Evolutionary conservation across 2,797 vertebrate genomes (phyloP), one percentile per base, ranked within the genome.

Genomic region (Huso huso): DNA sequence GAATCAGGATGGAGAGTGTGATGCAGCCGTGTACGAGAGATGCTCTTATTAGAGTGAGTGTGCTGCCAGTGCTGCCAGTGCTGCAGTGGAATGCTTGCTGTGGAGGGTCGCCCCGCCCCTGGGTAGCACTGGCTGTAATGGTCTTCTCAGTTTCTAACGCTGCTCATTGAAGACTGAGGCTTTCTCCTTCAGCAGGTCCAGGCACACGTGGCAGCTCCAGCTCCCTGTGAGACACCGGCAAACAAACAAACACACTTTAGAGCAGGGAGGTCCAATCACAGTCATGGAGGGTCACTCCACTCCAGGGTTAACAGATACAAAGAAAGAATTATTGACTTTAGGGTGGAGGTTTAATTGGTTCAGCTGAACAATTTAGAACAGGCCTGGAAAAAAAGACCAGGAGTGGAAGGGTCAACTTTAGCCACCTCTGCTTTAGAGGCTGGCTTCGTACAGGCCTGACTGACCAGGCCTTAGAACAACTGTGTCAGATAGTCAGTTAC

Each of bases 141-240:
- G 15, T 37, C 37, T 15, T 48, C 51, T 48, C 63, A 49, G 67
- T 66, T 58, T 12, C 23, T 57, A 61, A 6, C 52, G 48, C 82
- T 82, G 78, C 73, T 90, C 88, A 78, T 77, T 87, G 49, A 89
- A 94, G 74, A 91, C 91, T 15, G 95, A 97, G 57, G 93, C 93
- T 81, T 95, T 95, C 81, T 98, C 94, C 85, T 95, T 94, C 80
- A 98, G 89, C 74, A 96, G 85, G 80, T 96, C 91, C 83, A 94
- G 88, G 89, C 96, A 99, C 81, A 99, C 85, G 76, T 96, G 95
- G 81, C 96, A 99, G 81, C 97, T 99, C 97, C 97, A 99, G 82
- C 95, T 99, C 76, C 96, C 96, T 99, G 77, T 10, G 51, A 68
- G 23, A 48, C 7, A 49, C 68, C 49, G 69, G 64, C 62, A 66